phyloP scores from a whole-genome alignment of 2,888 invertebrate species.

The Mellilla xanthometata region DNA sequence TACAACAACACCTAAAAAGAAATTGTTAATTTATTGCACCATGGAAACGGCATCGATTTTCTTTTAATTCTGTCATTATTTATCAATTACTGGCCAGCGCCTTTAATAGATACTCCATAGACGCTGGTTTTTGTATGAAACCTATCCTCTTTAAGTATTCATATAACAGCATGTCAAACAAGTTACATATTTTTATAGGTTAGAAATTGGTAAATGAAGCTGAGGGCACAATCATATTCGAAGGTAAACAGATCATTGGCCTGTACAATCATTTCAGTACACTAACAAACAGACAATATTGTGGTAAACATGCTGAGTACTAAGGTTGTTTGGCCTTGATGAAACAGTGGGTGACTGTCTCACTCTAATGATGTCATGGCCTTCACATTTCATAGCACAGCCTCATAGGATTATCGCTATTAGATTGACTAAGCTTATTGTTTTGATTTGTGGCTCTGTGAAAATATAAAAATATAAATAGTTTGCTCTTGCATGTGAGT shows the following conservation, averaged over 20 bases:
- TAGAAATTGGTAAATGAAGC: constrained; percentile 58
- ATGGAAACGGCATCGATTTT: constrained; percentile 48
- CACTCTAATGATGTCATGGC: constrained; percentile 50
- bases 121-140: constrained; percentile 1
- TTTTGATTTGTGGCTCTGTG: constrained; percentile 5
- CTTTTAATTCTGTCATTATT: constrained; percentile 38
- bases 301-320: background rate
- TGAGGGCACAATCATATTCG: constrained; percentile 57
- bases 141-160: background rate
- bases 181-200: constrained; percentile 47
- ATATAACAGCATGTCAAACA: background rate
- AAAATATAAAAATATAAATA: background rate
- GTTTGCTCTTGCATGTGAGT: constrained; percentile 17
- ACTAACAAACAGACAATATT: constrained; percentile 14
- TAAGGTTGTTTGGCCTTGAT: constrained; percentile 42
- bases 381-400: constrained; percentile 18
- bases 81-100: constrained; percentile 28
- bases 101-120: background rate
- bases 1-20: constrained; percentile 29
- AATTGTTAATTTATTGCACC: constrained; percentile 48
- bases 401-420: constrained; percentile 8
- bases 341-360: constrained; percentile 37
- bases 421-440: constrained; percentile 7
- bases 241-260: constrained; percentile 48
- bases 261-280: background rate